These are phyloP conservation scores for Thereva unica DNA, from an alignment of 2,888 invertebrate genomes.

Conservation along the genomic window DNA sequence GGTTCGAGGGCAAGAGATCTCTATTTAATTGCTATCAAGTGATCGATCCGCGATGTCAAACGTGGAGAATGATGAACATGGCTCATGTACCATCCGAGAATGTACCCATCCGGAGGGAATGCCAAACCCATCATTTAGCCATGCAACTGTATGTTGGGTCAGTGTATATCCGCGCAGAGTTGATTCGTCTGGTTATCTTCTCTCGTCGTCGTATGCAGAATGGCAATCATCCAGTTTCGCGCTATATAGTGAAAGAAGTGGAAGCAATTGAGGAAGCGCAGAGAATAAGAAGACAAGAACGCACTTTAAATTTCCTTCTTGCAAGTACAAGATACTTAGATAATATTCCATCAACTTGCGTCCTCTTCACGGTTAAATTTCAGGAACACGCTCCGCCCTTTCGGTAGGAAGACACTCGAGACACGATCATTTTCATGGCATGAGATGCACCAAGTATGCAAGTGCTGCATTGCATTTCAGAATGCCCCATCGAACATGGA, in stretches of 20 bases:
- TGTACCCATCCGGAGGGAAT: constrained; percentile 30
- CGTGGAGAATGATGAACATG: constrained; percentile 22
- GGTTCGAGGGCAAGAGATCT: constrained; percentile 32
- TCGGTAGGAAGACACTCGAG: constrained; percentile 18
- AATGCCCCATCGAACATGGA: not conserved
- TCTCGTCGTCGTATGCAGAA: constrained; percentile 12
- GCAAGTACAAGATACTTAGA: constrained; percentile 27
- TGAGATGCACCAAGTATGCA: constrained; percentile 6
- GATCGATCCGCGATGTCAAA: constrained; percentile 33
- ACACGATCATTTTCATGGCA: constrained; percentile 11
- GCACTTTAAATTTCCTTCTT: constrained; percentile 27
- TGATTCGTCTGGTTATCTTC: constrained; percentile 17
- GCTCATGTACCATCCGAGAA: not conserved
- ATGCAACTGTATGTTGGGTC: constrained; percentile 12
- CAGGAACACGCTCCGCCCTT: constrained; percentile 33
- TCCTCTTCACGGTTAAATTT: constrained; percentile 19
- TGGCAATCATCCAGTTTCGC: not conserved
- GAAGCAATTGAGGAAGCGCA: constrained; percentile 19
- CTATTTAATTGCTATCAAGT: constrained; percentile 36
- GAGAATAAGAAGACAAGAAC: constrained; percentile 13
- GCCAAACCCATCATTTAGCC: constrained; percentile 28
- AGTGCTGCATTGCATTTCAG: constrained; percentile 19
- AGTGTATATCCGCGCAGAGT: constrained; percentile 8
- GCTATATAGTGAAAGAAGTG: constrained; percentile 18
- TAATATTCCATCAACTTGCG: constrained; percentile 16